Evolutionary conservation across 2,888 invertebrate genomes (phyloP).

Genomic region (Monoplex corrugatus): DNA sequence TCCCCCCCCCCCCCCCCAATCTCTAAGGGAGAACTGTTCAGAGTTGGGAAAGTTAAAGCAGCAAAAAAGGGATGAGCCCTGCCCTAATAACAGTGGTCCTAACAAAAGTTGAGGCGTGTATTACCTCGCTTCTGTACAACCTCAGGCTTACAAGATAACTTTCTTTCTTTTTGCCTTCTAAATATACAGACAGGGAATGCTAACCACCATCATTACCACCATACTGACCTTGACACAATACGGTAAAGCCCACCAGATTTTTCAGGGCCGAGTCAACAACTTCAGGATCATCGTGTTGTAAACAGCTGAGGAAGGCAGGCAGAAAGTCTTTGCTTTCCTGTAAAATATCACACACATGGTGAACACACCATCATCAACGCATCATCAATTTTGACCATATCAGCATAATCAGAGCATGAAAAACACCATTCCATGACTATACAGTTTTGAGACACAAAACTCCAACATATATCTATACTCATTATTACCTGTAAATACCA

Average conservation of each 20-base stretch:
- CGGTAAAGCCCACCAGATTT: conserved; percentile 90
- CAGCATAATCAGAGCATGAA: too few relatives aligned
- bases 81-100: background rate
- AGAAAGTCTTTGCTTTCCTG: conserved; percentile 85
- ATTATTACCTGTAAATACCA: too few relatives aligned
- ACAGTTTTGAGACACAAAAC: too few relatives aligned
- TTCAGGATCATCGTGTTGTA: conserved; percentile 90
- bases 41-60: too few relatives aligned
- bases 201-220: background rate
- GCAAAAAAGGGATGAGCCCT: too few relatives aligned
- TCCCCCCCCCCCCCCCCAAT: too few relatives aligned
- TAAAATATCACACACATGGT: conserved; percentile 53
- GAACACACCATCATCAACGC: background rate
- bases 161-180: too few relatives aligned
- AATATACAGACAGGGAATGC: background rate
- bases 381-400: too few relatives aligned
- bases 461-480: too few relatives aligned
- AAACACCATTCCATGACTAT: too few relatives aligned
- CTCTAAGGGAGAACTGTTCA: too few relatives aligned
- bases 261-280: conserved; percentile 90
- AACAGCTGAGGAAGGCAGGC: conserved; percentile 90
- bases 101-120: background rate
- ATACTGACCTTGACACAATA: conserved; percentile 84
- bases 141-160: too few relatives aligned
- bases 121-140: background rate